Percentiles rank a stretch among this genome's conserved stretches.
Conservation (phyloP, 2,113 vertebrate species). For the Albula goreensis region DNA sequence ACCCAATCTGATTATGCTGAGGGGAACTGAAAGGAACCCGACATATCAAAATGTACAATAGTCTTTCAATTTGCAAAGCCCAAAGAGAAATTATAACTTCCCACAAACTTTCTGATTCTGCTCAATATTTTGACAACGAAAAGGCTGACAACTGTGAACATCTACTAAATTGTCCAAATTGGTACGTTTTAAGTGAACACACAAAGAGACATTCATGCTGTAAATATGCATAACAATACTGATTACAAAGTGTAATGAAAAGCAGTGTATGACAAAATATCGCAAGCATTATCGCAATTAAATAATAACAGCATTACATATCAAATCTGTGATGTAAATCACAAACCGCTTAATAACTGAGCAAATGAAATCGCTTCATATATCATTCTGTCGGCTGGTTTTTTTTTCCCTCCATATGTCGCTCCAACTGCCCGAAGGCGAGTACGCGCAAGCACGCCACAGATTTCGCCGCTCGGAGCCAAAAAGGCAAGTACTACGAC, state of each 20-base stretch:
- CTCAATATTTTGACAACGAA: no score
- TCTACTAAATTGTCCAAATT: background rate
- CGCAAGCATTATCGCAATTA: background rate
- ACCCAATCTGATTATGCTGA: conserved; percentile 63
- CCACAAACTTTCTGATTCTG: background rate
- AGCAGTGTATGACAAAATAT: background rate
- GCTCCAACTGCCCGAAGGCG: conserved; percentile 88
- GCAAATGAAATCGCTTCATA: conserved; percentile 26
- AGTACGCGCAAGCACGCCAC: conserved; percentile 88
- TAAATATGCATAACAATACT: background rate
- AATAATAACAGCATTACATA: background rate
- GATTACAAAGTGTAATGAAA: background rate
- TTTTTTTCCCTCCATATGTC: conserved; percentile 77
- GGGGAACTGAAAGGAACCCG: conserved; percentile 16
- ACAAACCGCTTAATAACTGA: conserved; percentile 34
- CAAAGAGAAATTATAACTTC: background rate
- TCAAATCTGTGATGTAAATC: conserved; percentile 27
- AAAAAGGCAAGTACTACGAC: conserved; percentile 86
- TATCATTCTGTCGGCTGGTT: conserved; percentile 10
- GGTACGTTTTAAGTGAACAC: no score
- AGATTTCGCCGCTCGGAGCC: conserved; percentile 86
- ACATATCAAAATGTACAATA: background rate
- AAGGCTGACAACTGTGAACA: no score
- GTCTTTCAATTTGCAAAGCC: background rate
- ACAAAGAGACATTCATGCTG: background rate